Conservation (phyloP, 2,888 invertebrate genomes). For the Polymixis flavicincta region DNA sequence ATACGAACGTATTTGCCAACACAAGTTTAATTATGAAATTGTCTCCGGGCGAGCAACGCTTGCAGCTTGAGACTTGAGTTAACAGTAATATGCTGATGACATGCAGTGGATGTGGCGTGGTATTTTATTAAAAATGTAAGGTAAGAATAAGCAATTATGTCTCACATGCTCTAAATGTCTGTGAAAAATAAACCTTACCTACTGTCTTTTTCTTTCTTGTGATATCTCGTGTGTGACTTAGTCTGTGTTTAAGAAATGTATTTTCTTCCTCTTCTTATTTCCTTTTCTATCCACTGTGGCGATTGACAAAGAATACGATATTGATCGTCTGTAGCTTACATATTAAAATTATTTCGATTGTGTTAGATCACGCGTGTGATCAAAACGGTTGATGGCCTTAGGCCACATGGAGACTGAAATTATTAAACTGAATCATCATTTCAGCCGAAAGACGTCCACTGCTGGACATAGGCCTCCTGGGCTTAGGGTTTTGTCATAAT, state of each 20-base stretch:
- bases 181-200: background rate
- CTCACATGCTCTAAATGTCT: background rate
- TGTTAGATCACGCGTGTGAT: background rate
- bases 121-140: constrained; percentile 9
- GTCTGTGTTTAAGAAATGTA: too few relatives aligned
- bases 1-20: constrained; percentile 32
- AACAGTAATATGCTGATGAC: constrained; percentile 30
- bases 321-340: background rate
- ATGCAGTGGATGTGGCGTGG: constrained; percentile 7
- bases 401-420: too few relatives aligned
- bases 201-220: background rate
- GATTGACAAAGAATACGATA: background rate
- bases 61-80: constrained; percentile 44
- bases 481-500: too few relatives aligned
- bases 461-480: too few relatives aligned
- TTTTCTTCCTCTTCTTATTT: too few relatives aligned
- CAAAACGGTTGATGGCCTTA: background rate
- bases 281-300: background rate
- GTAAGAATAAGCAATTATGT: background rate
- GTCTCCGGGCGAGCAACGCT: constrained; percentile 46
- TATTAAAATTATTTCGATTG: background rate
- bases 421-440: too few relatives aligned
- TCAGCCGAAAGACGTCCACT: too few relatives aligned
- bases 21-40: constrained; percentile 64
- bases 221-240: too few relatives aligned